A percentile compares a stretch with the other conserved stretches of the same genome.
These are phyloP conservation scores for Leucoraja ocellata DNA, from an alignment of 2,797 vertebrate genomes.

Conservation along the genomic window DNA sequence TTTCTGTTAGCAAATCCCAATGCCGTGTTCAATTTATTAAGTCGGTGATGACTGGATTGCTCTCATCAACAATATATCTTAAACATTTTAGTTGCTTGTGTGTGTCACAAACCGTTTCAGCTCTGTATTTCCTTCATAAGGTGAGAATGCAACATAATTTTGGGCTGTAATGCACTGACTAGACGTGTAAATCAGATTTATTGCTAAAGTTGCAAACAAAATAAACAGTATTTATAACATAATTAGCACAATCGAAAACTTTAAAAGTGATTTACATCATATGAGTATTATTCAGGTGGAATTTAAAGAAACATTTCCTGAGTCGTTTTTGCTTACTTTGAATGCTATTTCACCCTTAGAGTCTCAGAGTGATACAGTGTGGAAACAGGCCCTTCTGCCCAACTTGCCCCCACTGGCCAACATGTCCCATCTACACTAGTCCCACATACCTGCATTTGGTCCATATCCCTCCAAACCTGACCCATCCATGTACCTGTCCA, in stretches of 20 bases:
- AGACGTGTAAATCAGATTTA: background rate
- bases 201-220: background rate
- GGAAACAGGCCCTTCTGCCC: too few relatives aligned
- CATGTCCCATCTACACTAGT: too few relatives aligned
- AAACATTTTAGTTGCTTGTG: background rate
- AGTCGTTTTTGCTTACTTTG: background rate
- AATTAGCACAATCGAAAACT: background rate
- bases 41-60: background rate
- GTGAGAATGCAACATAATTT: background rate
- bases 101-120: background rate
- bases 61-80: background rate
- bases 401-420: too few relatives aligned
- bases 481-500: too few relatives aligned
- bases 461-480: too few relatives aligned
- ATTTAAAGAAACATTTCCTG: background rate
- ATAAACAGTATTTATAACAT: background rate
- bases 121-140: background rate
- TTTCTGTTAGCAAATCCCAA: background rate
- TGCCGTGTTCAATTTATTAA: background rate
- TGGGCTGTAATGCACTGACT: background rate
- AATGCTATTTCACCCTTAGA: background rate
- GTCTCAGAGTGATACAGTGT: too few relatives aligned
- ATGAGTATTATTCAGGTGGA: background rate
- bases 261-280: background rate
- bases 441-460: too few relatives aligned